phyloP scores from a whole-genome alignment of 1,140 invertebrate species.

The Drosophila trapezifrons region DNA sequence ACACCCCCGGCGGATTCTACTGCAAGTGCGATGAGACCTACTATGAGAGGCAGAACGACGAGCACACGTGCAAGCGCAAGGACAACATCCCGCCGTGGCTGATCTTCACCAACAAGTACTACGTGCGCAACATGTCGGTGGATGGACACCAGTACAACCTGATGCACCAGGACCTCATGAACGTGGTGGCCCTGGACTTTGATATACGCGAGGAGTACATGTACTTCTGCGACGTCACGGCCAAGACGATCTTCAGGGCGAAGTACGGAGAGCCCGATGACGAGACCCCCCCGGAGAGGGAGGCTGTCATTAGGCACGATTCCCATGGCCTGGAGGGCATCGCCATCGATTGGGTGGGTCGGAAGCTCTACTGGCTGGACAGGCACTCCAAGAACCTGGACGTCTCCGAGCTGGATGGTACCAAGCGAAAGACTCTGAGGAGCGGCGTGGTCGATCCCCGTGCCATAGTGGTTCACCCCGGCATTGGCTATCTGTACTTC shows the following conservation, averaged over 20 bases:
- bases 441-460: constrained; percentile 95
- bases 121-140: constrained; percentile 96
- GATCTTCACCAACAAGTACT: constrained; percentile 99
- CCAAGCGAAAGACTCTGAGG: constrained; percentile 93
- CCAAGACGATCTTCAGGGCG: constrained; percentile 94
- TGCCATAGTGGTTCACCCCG: constrained; percentile 97
- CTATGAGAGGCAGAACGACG: constrained; percentile 94
- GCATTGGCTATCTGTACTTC: constrained; percentile 97
- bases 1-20: constrained; percentile 97
- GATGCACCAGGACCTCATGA: constrained; percentile 97
- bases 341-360: constrained; percentile 97
- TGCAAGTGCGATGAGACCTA: constrained; percentile 98
- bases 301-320: constrained; percentile 95
- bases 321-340: constrained; percentile 98
- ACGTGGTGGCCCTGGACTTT: constrained; percentile 98
- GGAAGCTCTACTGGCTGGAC: constrained; percentile 99
- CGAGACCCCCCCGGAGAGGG: constrained; percentile 85
- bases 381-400: constrained; percentile 96
- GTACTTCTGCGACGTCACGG: constrained; percentile 97
- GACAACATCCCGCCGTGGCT: constrained; percentile 94
- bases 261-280: constrained; percentile 85
- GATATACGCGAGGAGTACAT: constrained; percentile 93
- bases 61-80: constrained; percentile 94
- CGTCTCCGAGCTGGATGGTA: constrained; percentile 96
- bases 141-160: constrained; percentile 94